Percentiles rank a stretch among this genome's conserved stretches.
phyloP scores from a whole-genome alignment of 2,797 vertebrate species.

The Paedocypris micromegethes region DNA sequence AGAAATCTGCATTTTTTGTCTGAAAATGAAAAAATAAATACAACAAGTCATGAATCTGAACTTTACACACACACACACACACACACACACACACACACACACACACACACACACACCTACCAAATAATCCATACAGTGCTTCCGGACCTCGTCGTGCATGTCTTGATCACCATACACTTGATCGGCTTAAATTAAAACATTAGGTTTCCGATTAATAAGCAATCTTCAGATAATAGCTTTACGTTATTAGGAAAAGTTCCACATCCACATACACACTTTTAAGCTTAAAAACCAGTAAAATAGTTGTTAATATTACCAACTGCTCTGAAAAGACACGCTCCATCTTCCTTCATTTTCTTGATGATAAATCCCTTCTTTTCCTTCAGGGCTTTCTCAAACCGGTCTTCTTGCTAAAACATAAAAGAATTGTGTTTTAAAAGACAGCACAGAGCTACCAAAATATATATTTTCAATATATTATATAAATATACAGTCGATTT shows the following conservation, averaged over 20 bases:
- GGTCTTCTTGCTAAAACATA: constrained; percentile 65
- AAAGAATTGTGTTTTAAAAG: constrained; percentile 1
- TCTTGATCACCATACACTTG: constrained; percentile 93
- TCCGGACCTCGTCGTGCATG: constrained; percentile 90
- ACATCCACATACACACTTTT: neutral
- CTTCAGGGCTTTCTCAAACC: constrained; percentile 73
- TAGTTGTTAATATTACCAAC: constrained; percentile 56
- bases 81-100: neutral
- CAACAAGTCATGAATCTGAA: neutral
- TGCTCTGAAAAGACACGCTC: constrained; percentile 73
- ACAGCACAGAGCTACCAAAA: constrained; percentile 12
- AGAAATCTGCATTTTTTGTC: constrained; percentile 92
- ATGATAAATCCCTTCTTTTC: constrained; percentile 79
- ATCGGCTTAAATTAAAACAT: constrained; percentile 68
- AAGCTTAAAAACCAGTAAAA: neutral
- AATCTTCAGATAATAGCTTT: too few species aligned
- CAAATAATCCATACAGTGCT: constrained; percentile 94
- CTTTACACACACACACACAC: too few species aligned
- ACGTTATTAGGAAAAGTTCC: too few species aligned
- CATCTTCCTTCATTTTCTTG: constrained; percentile 78
- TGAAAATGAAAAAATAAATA: constrained; percentile 46
- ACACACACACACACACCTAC: constrained; percentile 62
- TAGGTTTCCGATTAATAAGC: too few species aligned
- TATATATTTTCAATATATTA: neutral
- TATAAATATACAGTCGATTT: too few species aligned